Percentiles rank a stretch among this genome's conserved stretches.
Evolutionary conservation across 2,888 invertebrate genomes (phyloP).

Genomic region (Melinaea marsaeus): DNA sequence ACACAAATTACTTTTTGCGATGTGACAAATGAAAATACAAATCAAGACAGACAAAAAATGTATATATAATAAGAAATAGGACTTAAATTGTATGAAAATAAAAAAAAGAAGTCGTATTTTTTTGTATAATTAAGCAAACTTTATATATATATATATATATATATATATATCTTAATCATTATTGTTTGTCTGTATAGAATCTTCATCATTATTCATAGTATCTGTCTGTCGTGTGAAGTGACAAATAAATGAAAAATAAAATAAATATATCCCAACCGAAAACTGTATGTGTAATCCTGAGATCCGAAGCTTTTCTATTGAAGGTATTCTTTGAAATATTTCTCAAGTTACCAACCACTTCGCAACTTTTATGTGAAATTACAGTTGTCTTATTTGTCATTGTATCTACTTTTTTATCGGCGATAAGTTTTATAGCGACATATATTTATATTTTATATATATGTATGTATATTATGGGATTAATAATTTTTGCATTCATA

Average conservation of each 20-base stretch:
- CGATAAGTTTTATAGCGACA: background rate
- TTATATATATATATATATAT: too few species aligned
- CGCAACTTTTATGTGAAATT: constrained; percentile 19
- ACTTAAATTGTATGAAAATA: too few species aligned
- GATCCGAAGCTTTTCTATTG: constrained; percentile 16
- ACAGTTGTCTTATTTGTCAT: constrained; percentile 16
- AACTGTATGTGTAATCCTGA: constrained; percentile 26
- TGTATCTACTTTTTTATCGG: background rate
- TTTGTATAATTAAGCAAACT: too few species aligned
- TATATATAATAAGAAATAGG: too few species aligned
- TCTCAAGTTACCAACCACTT: constrained; percentile 18
- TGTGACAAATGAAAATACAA: too few species aligned
- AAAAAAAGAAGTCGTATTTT: too few species aligned
- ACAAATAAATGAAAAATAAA: constrained; percentile 17
- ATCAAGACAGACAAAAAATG: too few species aligned
- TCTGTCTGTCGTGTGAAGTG: constrained; percentile 4
- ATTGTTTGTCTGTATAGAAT: background rate
- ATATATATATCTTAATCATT: too few species aligned
- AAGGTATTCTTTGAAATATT: constrained; percentile 16
- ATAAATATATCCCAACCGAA: constrained; percentile 19
- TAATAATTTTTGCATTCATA: too few species aligned
- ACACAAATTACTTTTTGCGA: too few species aligned
- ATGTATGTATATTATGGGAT: too few species aligned
- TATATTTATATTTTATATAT: background rate
- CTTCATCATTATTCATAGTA: constrained; percentile 11